Evolutionary conservation across 2,797 vertebrate species (phyloP).

Genomic region (Crocidura indochinensis): DNA sequence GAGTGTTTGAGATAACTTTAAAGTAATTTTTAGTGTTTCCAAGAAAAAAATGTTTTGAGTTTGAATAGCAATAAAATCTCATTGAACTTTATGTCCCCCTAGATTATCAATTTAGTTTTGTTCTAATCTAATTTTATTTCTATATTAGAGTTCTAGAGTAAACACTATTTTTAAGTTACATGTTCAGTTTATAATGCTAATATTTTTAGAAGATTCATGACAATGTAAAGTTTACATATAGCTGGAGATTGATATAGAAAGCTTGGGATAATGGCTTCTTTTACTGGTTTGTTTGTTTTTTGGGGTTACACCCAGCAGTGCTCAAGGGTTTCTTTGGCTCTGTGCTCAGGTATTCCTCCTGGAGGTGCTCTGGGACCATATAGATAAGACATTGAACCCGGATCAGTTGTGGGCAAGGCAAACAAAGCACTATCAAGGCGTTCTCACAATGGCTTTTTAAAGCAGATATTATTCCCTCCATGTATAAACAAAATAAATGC

Average conservation of each 20-base stretch:
- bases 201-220: background rate
- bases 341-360: too few species aligned
- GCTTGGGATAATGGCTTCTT: background rate
- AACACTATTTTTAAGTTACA: conserved; percentile 57
- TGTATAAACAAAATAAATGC: background rate
- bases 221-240: background rate
- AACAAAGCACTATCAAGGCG: too few species aligned
- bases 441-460: background rate
- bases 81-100: conserved; percentile 78
- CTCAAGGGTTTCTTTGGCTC: too few species aligned
- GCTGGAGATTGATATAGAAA: conserved; percentile 41
- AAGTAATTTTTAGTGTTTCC: conserved; percentile 82
- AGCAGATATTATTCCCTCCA: conserved; percentile 17
- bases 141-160: background rate
- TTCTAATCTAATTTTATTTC: conserved; percentile 73
- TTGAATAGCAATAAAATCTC: conserved; percentile 79
- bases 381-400: too few species aligned
- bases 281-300: too few species aligned
- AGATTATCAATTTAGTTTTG: conserved; percentile 78
- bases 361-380: too few species aligned
- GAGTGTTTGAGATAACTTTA: conserved; percentile 75
- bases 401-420: too few species aligned
- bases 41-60: conserved; percentile 80
- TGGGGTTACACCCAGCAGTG: too few species aligned
- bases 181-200: background rate